Percentiles rank a stretch among this genome's conserved stretches.
phyloP scores from a whole-genome alignment of 2,113 vertebrate genomes.

The Condylura cristata region DNA sequence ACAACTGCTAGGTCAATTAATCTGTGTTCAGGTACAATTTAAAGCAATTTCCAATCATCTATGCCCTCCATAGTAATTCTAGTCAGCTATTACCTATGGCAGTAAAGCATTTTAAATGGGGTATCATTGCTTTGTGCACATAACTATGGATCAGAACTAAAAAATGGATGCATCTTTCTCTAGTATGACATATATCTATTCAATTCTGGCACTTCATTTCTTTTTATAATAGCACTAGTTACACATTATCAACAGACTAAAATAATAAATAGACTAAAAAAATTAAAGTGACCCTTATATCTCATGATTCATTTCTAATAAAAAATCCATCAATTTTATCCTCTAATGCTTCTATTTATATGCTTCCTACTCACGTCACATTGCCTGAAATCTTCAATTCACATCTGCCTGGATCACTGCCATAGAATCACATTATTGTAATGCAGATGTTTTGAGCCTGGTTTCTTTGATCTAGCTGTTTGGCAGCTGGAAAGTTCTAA shows the following conservation, averaged over 20 bases:
- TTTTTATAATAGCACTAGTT: neutral
- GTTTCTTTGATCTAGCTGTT: neutral
- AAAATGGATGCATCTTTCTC: neutral
- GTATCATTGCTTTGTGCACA: neutral
- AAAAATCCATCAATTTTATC: slow-evolving; percentile 21
- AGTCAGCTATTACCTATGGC: neutral
- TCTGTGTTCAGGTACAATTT: slow-evolving; percentile 53
- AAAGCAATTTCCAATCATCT: slow-evolving; percentile 43
- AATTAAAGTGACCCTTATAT: neutral
- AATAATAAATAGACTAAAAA: neutral
- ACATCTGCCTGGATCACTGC: neutral
- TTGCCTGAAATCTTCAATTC: neutral
- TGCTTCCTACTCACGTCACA: neutral
- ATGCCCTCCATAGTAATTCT: neutral
- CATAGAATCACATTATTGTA: neutral
- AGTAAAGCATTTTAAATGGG: slow-evolving; percentile 17
- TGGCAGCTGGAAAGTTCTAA: neutral
- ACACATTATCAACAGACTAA: neutral
- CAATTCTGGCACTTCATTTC: neutral
- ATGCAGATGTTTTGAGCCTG: neutral
- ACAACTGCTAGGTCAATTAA: neutral
- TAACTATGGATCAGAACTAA: neutral
- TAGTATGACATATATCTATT: neutral
- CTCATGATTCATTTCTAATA: neutral
- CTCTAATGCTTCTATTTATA: neutral